Evolutionary conservation across 2,113 vertebrate species (phyloP).

Genomic region (Elaphurus davidianus): DNA sequence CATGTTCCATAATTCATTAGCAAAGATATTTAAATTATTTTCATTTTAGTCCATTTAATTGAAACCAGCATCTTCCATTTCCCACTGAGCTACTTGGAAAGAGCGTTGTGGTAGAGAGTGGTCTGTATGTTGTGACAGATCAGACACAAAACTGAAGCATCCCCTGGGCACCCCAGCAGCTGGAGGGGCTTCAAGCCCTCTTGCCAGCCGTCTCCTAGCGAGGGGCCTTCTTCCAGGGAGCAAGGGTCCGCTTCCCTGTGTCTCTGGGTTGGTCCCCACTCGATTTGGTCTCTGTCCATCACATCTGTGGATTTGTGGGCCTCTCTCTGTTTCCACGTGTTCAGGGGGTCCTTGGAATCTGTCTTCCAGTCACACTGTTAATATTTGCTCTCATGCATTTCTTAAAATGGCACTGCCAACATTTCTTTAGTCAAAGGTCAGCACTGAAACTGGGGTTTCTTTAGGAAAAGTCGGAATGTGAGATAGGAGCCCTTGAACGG

Average conservation of each 20-base stretch:
- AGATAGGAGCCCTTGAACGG: background rate
- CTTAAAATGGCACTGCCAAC: background rate
- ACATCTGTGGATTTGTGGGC: background rate
- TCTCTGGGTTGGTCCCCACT: background rate
- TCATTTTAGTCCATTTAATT: background rate
- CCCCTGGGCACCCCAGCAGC: background rate
- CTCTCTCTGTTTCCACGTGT: background rate
- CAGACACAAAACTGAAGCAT: background rate
- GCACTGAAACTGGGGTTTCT: conserved; percentile 2
- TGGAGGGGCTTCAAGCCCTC: background rate
- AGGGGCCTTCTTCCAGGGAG: background rate
- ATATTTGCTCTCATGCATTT: background rate
- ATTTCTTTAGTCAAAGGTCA: background rate
- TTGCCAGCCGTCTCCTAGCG: background rate
- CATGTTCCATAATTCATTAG: background rate
- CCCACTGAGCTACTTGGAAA: background rate
- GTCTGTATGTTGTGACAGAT: background rate
- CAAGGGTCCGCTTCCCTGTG: fast-evolving
- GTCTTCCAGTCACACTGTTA: background rate
- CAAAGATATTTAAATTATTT: background rate
- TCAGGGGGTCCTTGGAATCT: background rate
- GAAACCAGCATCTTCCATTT: background rate
- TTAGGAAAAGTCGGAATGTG: conserved; percentile 18
- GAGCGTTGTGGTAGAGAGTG: background rate
- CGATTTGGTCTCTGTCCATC: fast-evolving